phyloP scores from a whole-genome alignment of 92 coral and sea anemone species.

The Epizoanthus fatuus region DNA sequence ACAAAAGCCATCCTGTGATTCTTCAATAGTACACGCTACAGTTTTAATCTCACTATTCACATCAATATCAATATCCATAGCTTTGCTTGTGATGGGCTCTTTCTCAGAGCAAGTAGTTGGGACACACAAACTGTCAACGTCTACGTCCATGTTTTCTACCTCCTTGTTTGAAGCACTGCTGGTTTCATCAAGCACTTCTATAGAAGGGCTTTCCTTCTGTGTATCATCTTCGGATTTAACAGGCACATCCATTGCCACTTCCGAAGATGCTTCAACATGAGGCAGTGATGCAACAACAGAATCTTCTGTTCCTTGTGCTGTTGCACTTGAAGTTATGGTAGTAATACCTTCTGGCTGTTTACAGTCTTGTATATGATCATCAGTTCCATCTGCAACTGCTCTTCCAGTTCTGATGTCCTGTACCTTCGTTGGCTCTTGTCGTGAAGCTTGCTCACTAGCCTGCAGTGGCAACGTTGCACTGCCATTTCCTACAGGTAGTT shows the following conservation, averaged over 20 bases:
- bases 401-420: not conserved
- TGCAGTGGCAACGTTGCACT: not conserved
- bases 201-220: not conserved
- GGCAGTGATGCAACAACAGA: not conserved
- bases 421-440: not conserved
- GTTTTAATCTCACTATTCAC: not conserved
- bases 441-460: not conserved
- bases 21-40: not conserved
- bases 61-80: constrained; percentile 11
- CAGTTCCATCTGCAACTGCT: not conserved
- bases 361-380: not conserved
- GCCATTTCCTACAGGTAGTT: not conserved
- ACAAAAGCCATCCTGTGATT: not conserved
- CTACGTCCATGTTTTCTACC: constrained; percentile 1
- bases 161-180: not conserved
- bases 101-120: not conserved
- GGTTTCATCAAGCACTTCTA: not conserved
- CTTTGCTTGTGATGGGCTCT: not conserved
- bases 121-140: not conserved
- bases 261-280: not conserved
- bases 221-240: not conserved
- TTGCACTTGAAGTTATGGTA: not conserved
- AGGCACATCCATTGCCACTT: not conserved
- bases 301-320: too few species aligned
- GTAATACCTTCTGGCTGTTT: not conserved